Evolutionary conservation across 1,140 invertebrate species (phyloP).

Genomic region (Bradysia coprophila): DNA sequence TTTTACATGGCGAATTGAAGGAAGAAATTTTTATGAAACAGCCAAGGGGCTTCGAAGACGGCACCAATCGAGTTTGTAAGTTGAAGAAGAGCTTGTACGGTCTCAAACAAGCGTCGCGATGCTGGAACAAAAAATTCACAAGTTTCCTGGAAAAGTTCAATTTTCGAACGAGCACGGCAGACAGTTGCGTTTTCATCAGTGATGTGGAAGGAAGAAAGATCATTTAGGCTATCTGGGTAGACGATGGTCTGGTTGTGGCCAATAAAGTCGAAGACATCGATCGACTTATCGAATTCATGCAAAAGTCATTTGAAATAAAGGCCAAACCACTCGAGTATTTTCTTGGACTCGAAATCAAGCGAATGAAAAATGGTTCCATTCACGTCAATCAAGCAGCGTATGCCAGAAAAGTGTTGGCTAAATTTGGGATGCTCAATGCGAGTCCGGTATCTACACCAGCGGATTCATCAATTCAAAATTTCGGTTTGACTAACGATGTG

Average conservation of each 20-base stretch:
- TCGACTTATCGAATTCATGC: constrained; percentile 8
- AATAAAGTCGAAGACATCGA: constrained; percentile 7
- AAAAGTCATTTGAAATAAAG: constrained; percentile 12
- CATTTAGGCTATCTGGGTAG: constrained; percentile 18
- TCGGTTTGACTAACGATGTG: constrained; percentile 5
- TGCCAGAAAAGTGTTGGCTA: constrained; percentile 15
- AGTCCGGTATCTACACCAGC: constrained; percentile 18
- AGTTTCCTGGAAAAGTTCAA: constrained; percentile 12
- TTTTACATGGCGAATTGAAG: constrained; percentile 24
- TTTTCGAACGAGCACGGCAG: constrained; percentile 14
- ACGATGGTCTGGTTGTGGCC: constrained; percentile 20
- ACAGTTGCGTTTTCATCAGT: constrained; percentile 16
- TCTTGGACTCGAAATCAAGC: constrained; percentile 14
- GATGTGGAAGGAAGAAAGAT: constrained; percentile 8
- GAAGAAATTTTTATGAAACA: constrained; percentile 25
- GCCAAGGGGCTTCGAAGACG: constrained; percentile 11
- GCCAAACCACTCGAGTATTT: constrained; percentile 8
- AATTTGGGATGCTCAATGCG: constrained; percentile 15
- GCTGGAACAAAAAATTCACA: constrained; percentile 11
- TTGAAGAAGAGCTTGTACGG: constrained; percentile 12
- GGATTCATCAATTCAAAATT: constrained; percentile 3
- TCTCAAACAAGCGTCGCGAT: constrained; percentile 10
- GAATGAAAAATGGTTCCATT: constrained; percentile 3
- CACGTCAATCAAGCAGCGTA: constrained; percentile 15
- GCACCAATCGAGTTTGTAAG: constrained; percentile 6